These are phyloP conservation scores for Tetramorium bicarinatum DNA, from an alignment of 2,888 invertebrate species.

Conservation along the genomic window DNA sequence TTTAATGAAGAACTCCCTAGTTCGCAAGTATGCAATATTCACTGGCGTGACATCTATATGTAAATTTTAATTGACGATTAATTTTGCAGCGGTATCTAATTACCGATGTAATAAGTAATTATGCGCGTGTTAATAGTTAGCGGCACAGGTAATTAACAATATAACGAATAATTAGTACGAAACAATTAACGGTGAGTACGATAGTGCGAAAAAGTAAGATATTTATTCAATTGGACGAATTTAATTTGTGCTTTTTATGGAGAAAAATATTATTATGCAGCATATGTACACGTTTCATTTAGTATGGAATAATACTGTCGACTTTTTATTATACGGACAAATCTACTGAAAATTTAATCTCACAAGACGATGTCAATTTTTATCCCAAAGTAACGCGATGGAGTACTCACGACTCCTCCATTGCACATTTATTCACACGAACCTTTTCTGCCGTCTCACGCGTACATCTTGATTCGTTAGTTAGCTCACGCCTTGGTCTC, in stretches of 20 bases:
- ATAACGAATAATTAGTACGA: conserved; percentile 30
- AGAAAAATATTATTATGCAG: background rate
- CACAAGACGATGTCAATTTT: background rate
- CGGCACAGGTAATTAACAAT: conserved; percentile 36
- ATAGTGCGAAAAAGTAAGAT: background rate
- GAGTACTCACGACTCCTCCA: background rate
- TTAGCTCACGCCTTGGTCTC: conserved; percentile 7
- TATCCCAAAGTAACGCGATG: background rate
- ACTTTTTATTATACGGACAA: background rate
- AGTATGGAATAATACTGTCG: background rate
- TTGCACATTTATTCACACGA: background rate
- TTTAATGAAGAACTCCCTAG: background rate
- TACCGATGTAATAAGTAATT: conserved; percentile 50
- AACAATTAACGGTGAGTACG: conserved; percentile 14
- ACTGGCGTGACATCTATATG: conserved; percentile 23
- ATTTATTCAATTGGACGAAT: conserved; percentile 6
- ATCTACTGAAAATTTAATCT: conserved; percentile 6
- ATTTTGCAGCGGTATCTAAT: conserved; percentile 41
- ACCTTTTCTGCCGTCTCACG: background rate
- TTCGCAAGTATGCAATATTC: conserved; percentile 18
- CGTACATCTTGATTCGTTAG: conserved; percentile 27
- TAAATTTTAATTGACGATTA: conserved; percentile 53
- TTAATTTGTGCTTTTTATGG: background rate
- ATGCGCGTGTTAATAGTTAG: conserved; percentile 29
- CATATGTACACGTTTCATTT: background rate